Evolutionary conservation across 2,113 vertebrate species (phyloP).

Genomic region (Oenanthe melanoleuca): DNA sequence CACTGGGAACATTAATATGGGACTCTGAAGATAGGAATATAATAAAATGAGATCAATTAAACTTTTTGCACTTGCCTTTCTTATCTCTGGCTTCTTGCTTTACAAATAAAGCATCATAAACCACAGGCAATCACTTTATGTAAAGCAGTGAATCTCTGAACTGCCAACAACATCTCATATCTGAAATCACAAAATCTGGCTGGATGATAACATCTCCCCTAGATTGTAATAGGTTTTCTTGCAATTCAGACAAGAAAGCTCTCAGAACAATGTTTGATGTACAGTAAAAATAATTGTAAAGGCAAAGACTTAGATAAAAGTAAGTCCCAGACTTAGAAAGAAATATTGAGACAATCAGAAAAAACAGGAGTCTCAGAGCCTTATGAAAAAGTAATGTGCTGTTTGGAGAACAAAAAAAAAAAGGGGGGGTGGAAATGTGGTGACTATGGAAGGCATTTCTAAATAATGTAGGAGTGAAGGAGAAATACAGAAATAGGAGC

Average conservation of each 20-base stretch:
- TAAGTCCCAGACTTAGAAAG: not conserved
- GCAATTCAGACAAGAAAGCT: not conserved
- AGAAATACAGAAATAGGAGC: constrained; percentile 19
- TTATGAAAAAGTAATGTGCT: constrained; percentile 22
- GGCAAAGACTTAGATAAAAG: constrained; percentile 13
- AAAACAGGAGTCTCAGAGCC: not conserved
- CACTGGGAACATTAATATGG: not conserved
- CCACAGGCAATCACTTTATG: not conserved
- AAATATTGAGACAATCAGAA: constrained; percentile 2
- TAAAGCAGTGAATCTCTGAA: not conserved
- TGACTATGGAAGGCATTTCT: constrained; percentile 5
- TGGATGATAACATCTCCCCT: not conserved
- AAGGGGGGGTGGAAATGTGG: not conserved
- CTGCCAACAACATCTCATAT: not conserved
- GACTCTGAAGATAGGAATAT: not conserved
- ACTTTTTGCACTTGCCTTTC: not conserved
- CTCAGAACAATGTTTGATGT: not conserved
- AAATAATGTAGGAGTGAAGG: not conserved
- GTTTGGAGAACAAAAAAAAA: not conserved
- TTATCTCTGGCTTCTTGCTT: not conserved
- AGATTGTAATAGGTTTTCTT: not conserved
- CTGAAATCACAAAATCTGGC: not conserved
- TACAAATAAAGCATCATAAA: not conserved
- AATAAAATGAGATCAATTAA: not conserved
- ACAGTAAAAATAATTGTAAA: constrained; percentile 40